These are phyloP conservation scores for Micromesistius poutassou DNA, from an alignment of 2,797 vertebrate genomes.

Conservation along the genomic window DNA sequence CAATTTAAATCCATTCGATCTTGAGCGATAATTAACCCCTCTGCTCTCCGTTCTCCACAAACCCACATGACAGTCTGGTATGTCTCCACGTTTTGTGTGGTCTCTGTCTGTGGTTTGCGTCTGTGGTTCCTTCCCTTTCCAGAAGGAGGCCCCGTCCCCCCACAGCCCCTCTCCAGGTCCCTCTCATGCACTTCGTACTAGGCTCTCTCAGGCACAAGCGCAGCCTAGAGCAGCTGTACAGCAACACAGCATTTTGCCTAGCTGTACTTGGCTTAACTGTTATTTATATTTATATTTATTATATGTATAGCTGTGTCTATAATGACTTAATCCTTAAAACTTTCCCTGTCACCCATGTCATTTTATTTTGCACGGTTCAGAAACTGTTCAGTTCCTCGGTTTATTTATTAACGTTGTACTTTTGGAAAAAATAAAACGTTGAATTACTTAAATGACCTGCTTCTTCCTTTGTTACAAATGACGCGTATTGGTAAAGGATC, in stretches of 20 bases:
- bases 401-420: slow-evolving; percentile 82
- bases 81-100: slow-evolving; percentile 40
- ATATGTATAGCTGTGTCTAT: background rate
- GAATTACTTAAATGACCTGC: slow-evolving; percentile 72
- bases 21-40: background rate
- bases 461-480: slow-evolving; percentile 72
- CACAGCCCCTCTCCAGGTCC: slow-evolving; percentile 79
- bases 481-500: slow-evolving; percentile 6
- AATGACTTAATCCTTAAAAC: slow-evolving; percentile 34
- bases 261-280: slow-evolving; percentile 46
- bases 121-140: slow-evolving; percentile 83
- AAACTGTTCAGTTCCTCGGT: slow-evolving; percentile 78
- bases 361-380: slow-evolving; percentile 67
- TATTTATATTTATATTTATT: background rate
- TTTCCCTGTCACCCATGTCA: slow-evolving; percentile 74
- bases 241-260: slow-evolving; percentile 24
- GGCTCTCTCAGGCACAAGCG: slow-evolving; percentile 44
- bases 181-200: slow-evolving; percentile 73
- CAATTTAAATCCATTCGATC: background rate
- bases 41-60: slow-evolving; percentile 5
- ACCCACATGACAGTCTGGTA: slow-evolving; percentile 46
- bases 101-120: slow-evolving; percentile 58
- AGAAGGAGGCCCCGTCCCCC: slow-evolving; percentile 80
- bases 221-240: background rate
- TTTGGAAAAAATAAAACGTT: slow-evolving; percentile 82